Evolutionary conservation across 2,797 vertebrate genomes (phyloP).

Genomic region (Cossypha niveicapilla): DNA sequence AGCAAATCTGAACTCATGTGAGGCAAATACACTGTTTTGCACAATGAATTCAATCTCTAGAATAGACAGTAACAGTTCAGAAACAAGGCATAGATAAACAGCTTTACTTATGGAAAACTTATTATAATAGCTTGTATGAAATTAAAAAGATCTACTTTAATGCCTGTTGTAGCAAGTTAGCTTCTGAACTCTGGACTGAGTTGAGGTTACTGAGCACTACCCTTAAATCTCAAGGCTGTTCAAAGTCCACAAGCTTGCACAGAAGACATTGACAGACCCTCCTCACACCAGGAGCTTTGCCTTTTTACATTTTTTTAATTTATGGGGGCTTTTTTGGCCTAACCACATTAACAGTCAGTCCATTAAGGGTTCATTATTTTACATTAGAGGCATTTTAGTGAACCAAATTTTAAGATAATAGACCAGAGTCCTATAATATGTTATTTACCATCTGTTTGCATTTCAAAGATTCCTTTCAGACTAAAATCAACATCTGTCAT

Average conservation of each 20-base stretch:
- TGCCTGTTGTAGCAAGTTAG: background rate
- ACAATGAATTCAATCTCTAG: background rate
- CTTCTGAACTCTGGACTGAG: background rate
- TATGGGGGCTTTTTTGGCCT: accelerated
- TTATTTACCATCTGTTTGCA: background rate
- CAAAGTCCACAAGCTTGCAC: background rate
- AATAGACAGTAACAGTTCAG: background rate
- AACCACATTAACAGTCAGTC: background rate
- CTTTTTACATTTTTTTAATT: background rate
- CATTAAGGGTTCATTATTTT: background rate
- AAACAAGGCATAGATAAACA: background rate
- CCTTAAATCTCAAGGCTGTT: background rate
- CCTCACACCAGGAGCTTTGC: background rate
- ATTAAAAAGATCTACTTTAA: background rate
- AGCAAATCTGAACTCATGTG: background rate
- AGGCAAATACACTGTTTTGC: background rate
- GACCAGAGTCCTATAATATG: no score
- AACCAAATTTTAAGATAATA: background rate
- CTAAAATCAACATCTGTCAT: background rate
- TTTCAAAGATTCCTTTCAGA: background rate
- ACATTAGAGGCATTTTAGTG: background rate
- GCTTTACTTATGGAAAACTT: background rate
- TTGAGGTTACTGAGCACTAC: background rate
- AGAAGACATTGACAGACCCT: background rate
- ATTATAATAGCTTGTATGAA: background rate